phyloP scores from a whole-genome alignment of 1,140 invertebrate species.

The Ceratina japonica region DNA sequence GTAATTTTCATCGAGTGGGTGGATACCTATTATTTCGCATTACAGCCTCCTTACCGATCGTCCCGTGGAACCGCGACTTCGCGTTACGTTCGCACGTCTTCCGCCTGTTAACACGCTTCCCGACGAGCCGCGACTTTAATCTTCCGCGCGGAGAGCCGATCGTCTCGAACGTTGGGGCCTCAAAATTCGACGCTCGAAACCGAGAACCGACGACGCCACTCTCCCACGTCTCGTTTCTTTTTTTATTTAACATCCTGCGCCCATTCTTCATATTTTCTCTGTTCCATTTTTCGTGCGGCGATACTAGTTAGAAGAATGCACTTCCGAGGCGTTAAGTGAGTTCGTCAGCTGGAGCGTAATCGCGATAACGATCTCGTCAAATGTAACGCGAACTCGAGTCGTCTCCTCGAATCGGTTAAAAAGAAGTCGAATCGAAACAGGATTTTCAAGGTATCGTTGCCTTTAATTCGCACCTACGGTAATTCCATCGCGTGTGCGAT shows the following conservation, averaged over 20 bases:
- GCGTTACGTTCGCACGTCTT: conserved; percentile 45
- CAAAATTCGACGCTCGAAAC: too few relatives aligned
- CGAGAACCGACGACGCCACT: too few relatives aligned
- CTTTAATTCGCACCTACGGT: conserved; percentile 43
- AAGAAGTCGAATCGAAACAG: conserved; percentile 3
- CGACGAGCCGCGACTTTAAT: conserved; percentile 43
- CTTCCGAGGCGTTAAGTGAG: too few relatives aligned
- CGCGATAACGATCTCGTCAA: too few relatives aligned
- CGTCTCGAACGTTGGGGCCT: too few relatives aligned
- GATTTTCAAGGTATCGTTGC: background rate
- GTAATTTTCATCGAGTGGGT: conserved; percentile 68
- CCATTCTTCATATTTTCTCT: too few relatives aligned
- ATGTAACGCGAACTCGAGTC: too few relatives aligned
- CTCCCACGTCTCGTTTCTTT: too few relatives aligned
- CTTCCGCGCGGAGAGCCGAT: background rate
- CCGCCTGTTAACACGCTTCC: conserved; percentile 49
- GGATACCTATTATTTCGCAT: conserved; percentile 69
- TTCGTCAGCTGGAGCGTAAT: too few relatives aligned
- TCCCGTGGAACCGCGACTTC: conserved; percentile 42
- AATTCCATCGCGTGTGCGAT: background rate
- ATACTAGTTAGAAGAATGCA: too few relatives aligned
- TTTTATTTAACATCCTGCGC: too few relatives aligned
- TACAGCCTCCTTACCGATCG: conserved; percentile 61
- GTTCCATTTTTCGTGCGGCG: too few relatives aligned
- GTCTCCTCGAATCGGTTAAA: conserved; percentile 24